Percentiles rank a stretch among this genome's conserved stretches.
Evolutionary conservation across 2,797 vertebrate species (phyloP).

Genomic region (Chelon auratus): DNA sequence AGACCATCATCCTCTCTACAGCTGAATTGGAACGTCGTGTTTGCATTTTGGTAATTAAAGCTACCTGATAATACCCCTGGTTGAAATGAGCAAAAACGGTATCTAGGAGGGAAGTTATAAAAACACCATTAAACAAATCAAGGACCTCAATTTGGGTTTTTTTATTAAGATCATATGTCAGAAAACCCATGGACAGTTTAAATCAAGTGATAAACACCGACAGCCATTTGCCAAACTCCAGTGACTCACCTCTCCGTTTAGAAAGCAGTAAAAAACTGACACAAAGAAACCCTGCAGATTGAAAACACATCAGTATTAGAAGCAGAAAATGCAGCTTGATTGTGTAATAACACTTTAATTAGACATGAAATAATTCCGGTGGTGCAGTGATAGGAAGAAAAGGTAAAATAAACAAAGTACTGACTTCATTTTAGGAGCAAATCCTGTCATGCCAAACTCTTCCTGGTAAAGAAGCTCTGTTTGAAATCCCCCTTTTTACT

Average conservation of each 20-base stretch:
- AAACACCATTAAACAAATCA: conserved; percentile 1
- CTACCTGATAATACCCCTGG: neutral
- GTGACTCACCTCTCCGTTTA: conserved; percentile 96
- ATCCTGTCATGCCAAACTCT: neutral
- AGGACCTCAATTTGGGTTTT: neutral
- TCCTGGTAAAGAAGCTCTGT: neutral
- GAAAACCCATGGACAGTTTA: conserved; percentile 21
- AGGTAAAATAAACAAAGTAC: neutral
- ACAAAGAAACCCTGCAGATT: conserved; percentile 92
- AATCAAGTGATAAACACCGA: conserved; percentile 40
- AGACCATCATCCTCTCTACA: neutral
- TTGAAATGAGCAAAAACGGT: neutral
- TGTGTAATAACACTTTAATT: conserved; percentile 17
- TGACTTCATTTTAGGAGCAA: neutral
- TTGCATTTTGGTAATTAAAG: neutral
- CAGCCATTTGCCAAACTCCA: conserved; percentile 18
- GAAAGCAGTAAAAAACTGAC: conserved; percentile 99
- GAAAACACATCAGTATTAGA: conserved; percentile 38
- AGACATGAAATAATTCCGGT: conserved; percentile 12
- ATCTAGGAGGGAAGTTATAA: neutral
- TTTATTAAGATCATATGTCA: conserved; percentile 32
- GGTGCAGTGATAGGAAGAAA: neutral
- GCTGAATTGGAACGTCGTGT: conserved; percentile 1
- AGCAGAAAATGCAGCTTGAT: conserved; percentile 5
- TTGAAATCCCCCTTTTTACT: conserved; percentile 5